phyloP scores from a whole-genome alignment of 2,113 vertebrate species.

The Alligator mississippiensis region DNA sequence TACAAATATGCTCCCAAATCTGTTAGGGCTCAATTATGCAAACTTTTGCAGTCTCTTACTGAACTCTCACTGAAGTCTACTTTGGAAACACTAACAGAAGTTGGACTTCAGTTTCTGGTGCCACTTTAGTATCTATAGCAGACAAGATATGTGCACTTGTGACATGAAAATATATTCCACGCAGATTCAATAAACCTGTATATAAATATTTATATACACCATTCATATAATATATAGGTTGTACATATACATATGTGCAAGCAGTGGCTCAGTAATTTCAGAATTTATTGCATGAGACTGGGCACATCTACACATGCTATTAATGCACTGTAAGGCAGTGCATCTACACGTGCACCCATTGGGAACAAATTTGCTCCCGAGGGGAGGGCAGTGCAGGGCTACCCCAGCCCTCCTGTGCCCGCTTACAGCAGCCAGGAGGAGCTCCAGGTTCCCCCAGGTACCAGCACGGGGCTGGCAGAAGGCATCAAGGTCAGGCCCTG shows the following conservation, averaged over 20 bases:
- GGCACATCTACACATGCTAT: neutral
- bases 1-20: neutral
- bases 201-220: neutral
- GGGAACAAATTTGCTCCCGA: no score
- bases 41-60: neutral
- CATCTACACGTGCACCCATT: no score
- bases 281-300: neutral
- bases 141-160: neutral
- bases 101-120: neutral
- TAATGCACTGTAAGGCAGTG: no score
- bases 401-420: no score
- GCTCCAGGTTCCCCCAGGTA: no score
- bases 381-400: no score
- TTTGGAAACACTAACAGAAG: neutral
- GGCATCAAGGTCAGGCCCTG: no score
- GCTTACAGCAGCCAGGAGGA: no score
- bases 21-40: neutral
- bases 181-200: neutral
- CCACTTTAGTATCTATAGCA: neutral
- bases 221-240: neutral
- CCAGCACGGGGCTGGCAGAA: no score
- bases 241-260: neutral
- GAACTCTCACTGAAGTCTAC: neutral
- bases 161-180: neutral
- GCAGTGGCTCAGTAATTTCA: conserved; percentile 12